Conservation (phyloP, 2,888 invertebrate genomes). For the Cataglyphis altisquamis region DNA sequence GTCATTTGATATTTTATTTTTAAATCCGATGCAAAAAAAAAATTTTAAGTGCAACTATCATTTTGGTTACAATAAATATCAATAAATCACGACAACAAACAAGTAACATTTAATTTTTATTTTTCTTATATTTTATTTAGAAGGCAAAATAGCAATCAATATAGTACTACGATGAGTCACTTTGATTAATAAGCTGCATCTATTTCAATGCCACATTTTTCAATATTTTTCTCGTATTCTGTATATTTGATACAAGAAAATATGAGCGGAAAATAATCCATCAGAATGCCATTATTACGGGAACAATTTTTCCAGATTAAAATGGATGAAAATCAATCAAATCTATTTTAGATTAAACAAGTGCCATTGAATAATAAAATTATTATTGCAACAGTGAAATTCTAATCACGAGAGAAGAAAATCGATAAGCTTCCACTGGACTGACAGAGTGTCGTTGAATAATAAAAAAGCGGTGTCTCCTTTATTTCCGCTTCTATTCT, state of each 20-base stretch:
- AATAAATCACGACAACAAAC: neutral
- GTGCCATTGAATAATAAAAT: constrained; percentile 2
- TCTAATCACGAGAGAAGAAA: neutral
- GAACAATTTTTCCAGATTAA: neutral
- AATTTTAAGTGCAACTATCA: neutral
- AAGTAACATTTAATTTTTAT: neutral
- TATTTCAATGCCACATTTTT: constrained; percentile 9
- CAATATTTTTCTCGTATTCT: neutral
- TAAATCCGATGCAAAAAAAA: neutral
- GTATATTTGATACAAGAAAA: neutral
- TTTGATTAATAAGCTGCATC: constrained; percentile 19
- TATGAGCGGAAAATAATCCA: neutral
- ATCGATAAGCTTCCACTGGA: neutral
- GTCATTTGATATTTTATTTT: neutral
- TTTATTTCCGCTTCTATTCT: constrained; percentile 19
- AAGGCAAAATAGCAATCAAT: neutral
- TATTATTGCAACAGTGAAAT: neutral
- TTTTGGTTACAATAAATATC: neutral
- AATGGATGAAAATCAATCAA: neutral
- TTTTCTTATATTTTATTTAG: neutral
- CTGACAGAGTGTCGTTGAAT: neutral
- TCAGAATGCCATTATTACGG: neutral
- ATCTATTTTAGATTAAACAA: neutral
- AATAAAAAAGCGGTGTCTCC: constrained; percentile 11
- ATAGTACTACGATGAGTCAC: constrained; percentile 9